Percentiles rank a stretch among this genome's conserved stretches.
phyloP scores from a whole-genome alignment of 64 coral and sea anemone species.

The Montipora cactus region DNA sequence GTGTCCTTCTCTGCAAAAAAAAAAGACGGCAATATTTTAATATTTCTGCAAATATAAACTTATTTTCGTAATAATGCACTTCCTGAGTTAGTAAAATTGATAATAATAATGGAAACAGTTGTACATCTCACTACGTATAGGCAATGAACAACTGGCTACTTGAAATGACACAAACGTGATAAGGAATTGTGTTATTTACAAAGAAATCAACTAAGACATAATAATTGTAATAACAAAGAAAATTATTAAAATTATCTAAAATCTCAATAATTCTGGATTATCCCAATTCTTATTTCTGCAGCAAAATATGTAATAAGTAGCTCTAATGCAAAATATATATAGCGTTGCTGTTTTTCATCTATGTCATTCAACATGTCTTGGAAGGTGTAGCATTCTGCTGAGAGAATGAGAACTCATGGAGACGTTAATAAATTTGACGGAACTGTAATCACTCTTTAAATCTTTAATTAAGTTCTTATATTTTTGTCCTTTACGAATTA shows the following conservation, averaged over 20 bases:
- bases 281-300: background rate
- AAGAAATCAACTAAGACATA: background rate
- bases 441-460: constrained; percentile 41
- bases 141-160: constrained; percentile 7
- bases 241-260: background rate
- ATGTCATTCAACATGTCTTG: constrained; percentile 21
- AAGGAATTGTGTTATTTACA: constrained; percentile 2
- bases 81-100: constrained; percentile 4
- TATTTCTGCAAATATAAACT: constrained; percentile 9
- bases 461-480: constrained; percentile 50
- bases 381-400: constrained; percentile 14
- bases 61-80: constrained; percentile 7
- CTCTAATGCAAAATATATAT: background rate
- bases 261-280: background rate
- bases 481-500: constrained; percentile 51
- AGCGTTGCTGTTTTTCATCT: constrained; percentile 13
- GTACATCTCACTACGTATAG: constrained; percentile 11
- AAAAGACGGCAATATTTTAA: background rate
- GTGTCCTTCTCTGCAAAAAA: background rate
- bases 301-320: background rate
- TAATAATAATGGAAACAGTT: constrained; percentile 9
- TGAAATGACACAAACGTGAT: constrained; percentile 6
- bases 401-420: constrained; percentile 46
- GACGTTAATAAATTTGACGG: constrained; percentile 43
- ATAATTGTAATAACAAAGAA: background rate